phyloP scores from a whole-genome alignment of 2,888 invertebrate species.

The Heliconius ethilla region DNA sequence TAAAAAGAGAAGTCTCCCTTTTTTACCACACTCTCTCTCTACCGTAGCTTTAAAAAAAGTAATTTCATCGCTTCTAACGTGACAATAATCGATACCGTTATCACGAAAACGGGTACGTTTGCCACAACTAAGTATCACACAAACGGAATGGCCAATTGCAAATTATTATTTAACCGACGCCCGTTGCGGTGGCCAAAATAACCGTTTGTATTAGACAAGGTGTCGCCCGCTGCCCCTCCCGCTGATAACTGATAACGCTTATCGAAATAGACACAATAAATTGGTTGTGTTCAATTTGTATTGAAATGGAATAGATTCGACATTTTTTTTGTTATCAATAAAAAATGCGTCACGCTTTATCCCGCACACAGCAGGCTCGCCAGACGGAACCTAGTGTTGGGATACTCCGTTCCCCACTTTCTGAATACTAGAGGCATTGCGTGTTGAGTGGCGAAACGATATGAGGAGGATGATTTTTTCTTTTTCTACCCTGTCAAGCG shows the following conservation, averaged over 20 bases:
- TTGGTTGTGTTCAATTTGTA: neutral
- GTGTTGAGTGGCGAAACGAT: too few relatives aligned
- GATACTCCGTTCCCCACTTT: too few relatives aligned
- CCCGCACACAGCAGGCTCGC: too few relatives aligned
- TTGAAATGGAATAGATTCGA: conserved; percentile 1
- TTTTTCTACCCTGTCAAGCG: too few relatives aligned
- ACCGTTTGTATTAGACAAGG: conserved; percentile 8
- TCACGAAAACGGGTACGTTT: neutral
- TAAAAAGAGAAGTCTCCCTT: neutral
- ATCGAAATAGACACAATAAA: conserved; percentile 12
- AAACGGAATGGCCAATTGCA: neutral
- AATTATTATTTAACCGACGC: conserved; percentile 6
- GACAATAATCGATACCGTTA: conserved; percentile 11
- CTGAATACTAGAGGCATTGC: too few relatives aligned
- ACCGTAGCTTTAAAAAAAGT: neutral
- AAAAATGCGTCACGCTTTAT: too few relatives aligned
- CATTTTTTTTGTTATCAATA: neutral
- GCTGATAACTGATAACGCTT: conserved; percentile 5
- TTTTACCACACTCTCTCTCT: too few relatives aligned
- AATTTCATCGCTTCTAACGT: neutral
- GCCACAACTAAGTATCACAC: neutral
- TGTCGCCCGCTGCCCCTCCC: conserved; percentile 23
- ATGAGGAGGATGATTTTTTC: too few relatives aligned
- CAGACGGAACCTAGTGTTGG: too few relatives aligned
- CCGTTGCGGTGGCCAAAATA: conserved; percentile 5